Conservation (phyloP, 2,113 vertebrate species). For the Nyctibius bracteatus region DNA sequence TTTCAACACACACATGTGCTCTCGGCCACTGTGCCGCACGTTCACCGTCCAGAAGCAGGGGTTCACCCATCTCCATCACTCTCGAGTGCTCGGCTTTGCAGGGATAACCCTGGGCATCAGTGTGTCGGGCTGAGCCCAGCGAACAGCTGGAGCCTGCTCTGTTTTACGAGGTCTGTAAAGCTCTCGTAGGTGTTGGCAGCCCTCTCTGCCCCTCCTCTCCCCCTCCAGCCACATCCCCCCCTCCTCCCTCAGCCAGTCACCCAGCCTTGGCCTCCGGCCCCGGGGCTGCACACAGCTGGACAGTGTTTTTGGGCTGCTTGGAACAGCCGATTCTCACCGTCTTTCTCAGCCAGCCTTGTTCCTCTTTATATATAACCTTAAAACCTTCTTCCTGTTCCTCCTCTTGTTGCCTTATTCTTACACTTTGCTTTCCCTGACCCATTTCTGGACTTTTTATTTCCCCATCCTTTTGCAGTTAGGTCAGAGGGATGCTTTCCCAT, state of each 20-base stretch:
- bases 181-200: background rate
- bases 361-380: background rate
- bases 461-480: background rate
- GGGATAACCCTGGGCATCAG: background rate
- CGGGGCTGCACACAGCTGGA: background rate
- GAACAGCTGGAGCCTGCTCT: background rate
- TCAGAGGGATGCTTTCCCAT: background rate
- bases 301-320: background rate
- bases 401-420: background rate
- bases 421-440: background rate
- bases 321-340: background rate
- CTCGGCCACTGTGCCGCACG: rapidly evolving
- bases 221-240: background rate
- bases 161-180: background rate
- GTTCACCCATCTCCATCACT: background rate
- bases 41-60: background rate
- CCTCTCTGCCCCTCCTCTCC: background rate
- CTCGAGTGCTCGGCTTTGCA: background rate
- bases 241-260: background rate
- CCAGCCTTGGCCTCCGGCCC: background rate
- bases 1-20: background rate
- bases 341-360: background rate
- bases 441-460: background rate
- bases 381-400: background rate
- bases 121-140: background rate